These are phyloP conservation scores for Pantala flavescens DNA, from an alignment of 1,140 invertebrate species.

Conservation along the genomic window DNA sequence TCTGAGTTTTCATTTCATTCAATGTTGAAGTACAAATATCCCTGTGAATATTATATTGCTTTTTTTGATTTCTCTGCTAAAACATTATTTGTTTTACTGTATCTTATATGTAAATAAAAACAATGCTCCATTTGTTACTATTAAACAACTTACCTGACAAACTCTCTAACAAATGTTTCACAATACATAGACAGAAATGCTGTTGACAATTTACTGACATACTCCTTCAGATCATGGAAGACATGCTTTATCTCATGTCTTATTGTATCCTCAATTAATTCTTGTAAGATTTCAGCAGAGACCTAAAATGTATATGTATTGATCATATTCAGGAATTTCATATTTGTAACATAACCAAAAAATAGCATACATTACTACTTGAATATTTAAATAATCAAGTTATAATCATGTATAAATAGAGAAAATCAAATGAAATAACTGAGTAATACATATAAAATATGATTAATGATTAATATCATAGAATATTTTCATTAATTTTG, in stretches of 20 bases:
- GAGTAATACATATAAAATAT: too few relatives aligned
- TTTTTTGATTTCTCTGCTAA: not conserved
- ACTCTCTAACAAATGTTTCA: not conserved
- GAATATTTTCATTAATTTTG: too few relatives aligned
- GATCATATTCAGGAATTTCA: too few relatives aligned
- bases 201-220: not conserved
- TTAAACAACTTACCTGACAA: not conserved
- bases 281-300: not conserved
- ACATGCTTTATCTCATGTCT: not conserved
- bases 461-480: too few relatives aligned
- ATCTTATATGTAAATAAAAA: not conserved
- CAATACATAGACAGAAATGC: not conserved
- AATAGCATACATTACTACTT: too few relatives aligned
- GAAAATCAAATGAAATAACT: too few relatives aligned
- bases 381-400: too few relatives aligned
- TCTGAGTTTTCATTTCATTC: not conserved
- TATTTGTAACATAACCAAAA: too few relatives aligned
- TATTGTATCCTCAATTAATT: not conserved
- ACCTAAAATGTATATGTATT: not conserved
- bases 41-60: not conserved
- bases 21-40: constrained; percentile 1
- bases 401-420: too few relatives aligned
- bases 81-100: not conserved
- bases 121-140: not conserved
- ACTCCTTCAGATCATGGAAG: not conserved